phyloP scores from a whole-genome alignment of 2,113 vertebrate genomes.

The Sphyrna mokarran region DNA sequence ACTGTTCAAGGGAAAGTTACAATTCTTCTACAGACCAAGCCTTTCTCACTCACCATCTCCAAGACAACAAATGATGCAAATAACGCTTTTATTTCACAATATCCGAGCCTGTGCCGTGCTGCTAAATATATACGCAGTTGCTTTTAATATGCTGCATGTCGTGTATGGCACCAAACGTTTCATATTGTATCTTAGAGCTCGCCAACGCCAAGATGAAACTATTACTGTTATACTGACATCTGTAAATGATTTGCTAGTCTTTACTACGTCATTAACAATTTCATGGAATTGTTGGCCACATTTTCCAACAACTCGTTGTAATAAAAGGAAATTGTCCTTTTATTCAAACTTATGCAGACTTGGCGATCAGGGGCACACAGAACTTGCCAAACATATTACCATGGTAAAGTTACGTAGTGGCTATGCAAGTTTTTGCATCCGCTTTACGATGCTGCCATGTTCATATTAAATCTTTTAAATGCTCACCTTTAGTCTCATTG shows the following conservation, averaged over 20 bases:
- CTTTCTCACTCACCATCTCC: too few species aligned
- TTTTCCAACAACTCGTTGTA: neutral
- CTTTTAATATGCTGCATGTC: neutral
- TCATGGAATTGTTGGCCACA: neutral
- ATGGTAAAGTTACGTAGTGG: neutral
- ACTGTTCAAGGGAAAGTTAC: neutral
- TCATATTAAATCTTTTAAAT: slow-evolving; percentile 74
- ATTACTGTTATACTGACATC: slow-evolving; percentile 8
- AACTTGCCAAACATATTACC: neutral
- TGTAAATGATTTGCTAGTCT: slow-evolving; percentile 3
- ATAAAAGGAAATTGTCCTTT: neutral
- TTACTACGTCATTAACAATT: slow-evolving; percentile 16
- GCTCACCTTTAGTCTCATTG: slow-evolving; percentile 97
- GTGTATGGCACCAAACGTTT: neutral
- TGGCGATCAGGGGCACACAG: neutral
- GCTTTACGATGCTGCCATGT: slow-evolving; percentile 76
- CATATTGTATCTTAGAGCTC: neutral
- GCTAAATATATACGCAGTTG: neutral
- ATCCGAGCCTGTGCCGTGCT: too few species aligned
- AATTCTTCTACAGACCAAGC: neutral
- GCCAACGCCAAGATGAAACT: neutral
- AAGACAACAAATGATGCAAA: slow-evolving; percentile 1
- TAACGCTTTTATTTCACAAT: neutral
- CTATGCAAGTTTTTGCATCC: slow-evolving; percentile 59
- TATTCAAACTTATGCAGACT: neutral